Conservation (phyloP, 2,113 vertebrate genomes). For the Thamnaconus septentrionalis region DNA sequence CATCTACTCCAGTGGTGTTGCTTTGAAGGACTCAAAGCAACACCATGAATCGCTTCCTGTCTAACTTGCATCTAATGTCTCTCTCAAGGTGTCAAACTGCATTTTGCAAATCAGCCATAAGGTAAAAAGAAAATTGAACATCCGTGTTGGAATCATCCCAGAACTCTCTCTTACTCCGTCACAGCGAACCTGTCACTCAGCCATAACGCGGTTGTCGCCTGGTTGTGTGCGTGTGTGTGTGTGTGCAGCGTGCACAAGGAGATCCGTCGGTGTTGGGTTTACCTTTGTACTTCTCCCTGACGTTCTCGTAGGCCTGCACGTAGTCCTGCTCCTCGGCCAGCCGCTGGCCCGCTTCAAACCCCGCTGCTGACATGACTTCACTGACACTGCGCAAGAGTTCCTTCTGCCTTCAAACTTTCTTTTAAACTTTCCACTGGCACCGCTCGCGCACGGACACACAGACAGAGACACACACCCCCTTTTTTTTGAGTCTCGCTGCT, state of each 20-base stretch:
- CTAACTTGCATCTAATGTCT: too few species aligned
- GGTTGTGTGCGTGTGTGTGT: neutral
- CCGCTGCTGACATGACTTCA: conserved; percentile 62
- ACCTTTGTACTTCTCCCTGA: conserved; percentile 93
- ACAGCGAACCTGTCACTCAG: too few species aligned
- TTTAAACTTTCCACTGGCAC: conserved; percentile 22
- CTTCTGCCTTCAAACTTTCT: conserved; percentile 35
- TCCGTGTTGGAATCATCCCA: too few species aligned
- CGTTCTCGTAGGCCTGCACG: conserved; percentile 88
- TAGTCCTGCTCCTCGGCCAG: conserved; percentile 87
- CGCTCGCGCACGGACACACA: neutral
- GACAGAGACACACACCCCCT: neutral
- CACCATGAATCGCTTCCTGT: too few species aligned
- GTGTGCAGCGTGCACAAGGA: neutral
- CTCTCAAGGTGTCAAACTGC: too few species aligned
- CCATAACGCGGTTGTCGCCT: too few species aligned
- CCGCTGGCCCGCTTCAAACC: conserved; percentile 65
- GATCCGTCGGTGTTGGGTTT: conserved; percentile 34
- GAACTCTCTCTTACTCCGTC: too few species aligned
- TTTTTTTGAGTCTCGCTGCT: conserved; percentile 18
- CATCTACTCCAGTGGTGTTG: too few species aligned
- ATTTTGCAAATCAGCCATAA: too few species aligned
- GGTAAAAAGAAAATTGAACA: too few species aligned
- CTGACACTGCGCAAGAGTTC: conserved; percentile 19
- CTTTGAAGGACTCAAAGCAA: too few species aligned